A percentile compares a stretch with the other conserved stretches of the same genome.
phyloP scores from a whole-genome alignment of 2,113 vertebrate genomes.

The Serilophus lunatus region DNA sequence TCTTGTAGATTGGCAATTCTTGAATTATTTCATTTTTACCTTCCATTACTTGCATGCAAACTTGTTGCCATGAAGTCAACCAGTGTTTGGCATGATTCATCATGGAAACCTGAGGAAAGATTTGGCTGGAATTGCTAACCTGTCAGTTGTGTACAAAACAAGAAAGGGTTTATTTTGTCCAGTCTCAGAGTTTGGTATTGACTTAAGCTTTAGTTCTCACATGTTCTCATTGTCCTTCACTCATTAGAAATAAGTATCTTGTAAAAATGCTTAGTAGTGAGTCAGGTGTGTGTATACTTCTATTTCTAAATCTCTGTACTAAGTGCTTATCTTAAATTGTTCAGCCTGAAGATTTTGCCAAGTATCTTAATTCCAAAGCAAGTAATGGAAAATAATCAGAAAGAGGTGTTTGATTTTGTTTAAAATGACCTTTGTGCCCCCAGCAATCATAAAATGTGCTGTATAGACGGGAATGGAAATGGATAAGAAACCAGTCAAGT shows the following conservation, averaged over 20 bases:
- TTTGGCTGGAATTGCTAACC: neutral
- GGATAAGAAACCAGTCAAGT: neutral
- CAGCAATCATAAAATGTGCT: neutral
- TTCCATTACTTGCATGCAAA: neutral
- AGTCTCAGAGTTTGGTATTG: neutral
- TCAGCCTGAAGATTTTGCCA: neutral
- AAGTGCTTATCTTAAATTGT: neutral
- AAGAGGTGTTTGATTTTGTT: neutral
- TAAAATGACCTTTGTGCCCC: neutral
- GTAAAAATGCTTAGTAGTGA: neutral
- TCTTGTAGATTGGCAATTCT: neutral
- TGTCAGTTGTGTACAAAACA: neutral
- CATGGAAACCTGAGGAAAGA: neutral
- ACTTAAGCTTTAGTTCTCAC: neutral
- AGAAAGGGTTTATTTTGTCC: neutral
- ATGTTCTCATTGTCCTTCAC: neutral
- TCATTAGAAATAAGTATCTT: neutral
- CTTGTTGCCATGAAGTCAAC: neutral
- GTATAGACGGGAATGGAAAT: neutral
- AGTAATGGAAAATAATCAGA: neutral
- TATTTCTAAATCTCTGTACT: neutral
- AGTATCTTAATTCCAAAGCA: neutral
- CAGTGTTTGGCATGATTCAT: neutral
- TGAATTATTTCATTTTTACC: neutral
- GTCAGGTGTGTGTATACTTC: neutral